A percentile compares a stretch with the other conserved stretches of the same genome.
phyloP scores from a whole-genome alignment of 2,113 vertebrate species.

The Jacana jacana region DNA sequence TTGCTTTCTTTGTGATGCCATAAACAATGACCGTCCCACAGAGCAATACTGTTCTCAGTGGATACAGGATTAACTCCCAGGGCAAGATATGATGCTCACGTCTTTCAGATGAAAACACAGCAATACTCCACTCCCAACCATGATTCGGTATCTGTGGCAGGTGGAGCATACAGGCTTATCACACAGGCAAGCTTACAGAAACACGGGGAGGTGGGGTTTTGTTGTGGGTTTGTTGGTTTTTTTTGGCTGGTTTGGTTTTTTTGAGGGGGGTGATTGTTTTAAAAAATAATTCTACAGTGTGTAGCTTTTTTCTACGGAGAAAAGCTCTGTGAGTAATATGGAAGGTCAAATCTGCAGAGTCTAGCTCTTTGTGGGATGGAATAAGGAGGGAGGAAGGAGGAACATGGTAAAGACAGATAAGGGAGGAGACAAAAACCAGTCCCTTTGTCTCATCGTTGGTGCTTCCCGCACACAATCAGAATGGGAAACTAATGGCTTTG shows the following conservation, averaged over 20 bases:
- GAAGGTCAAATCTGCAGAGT: slow-evolving; percentile 38
- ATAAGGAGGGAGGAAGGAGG: background rate
- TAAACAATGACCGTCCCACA: background rate
- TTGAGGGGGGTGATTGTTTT: background rate
- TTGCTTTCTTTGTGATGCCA: background rate
- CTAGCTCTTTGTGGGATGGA: background rate
- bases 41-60: background rate
- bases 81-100: background rate
- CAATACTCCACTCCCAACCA: background rate
- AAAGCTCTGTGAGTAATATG: slow-evolving; percentile 48
- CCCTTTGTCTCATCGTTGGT: background rate
- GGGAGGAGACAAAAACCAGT: background rate
- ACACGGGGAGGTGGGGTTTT: background rate
- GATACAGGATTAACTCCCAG: background rate
- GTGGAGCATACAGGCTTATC: background rate
- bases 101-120: background rate
- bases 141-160: background rate
- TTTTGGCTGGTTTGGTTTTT: background rate
- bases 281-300: background rate
- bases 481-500: background rate
- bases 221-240: too few relatives aligned
- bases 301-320: too few relatives aligned
- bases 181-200: slow-evolving; percentile 9
- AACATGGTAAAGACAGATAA: background rate
- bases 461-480: background rate